Conservation (phyloP, 2,113 vertebrate species). For the Dicentrarchus labrax region DNA sequence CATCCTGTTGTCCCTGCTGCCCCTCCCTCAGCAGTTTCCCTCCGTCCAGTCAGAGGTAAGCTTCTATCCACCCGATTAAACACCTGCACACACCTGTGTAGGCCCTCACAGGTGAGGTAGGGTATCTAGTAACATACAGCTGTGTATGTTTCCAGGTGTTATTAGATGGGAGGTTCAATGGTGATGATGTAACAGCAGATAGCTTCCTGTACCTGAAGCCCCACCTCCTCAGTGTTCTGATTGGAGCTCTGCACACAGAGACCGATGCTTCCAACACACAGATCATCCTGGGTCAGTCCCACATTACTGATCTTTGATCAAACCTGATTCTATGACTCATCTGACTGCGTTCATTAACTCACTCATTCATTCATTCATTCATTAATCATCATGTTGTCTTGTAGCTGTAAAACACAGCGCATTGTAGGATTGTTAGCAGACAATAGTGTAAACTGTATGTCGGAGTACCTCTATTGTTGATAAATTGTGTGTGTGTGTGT, state of each 20-base stretch:
- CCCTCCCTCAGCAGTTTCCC: conserved; percentile 93
- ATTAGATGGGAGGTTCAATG: not conserved
- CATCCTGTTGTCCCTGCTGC: conserved; percentile 92
- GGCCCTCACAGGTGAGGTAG: not conserved
- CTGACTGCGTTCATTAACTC: no score
- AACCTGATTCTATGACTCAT: no score
- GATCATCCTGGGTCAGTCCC: conserved; percentile 90
- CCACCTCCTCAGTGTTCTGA: conserved; percentile 92
- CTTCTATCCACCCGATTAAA: conserved; percentile 54
- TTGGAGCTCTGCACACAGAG: conserved; percentile 94
- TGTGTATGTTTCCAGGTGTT: conserved; percentile 34
- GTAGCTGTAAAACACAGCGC: no score
- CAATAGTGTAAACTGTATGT: no score
- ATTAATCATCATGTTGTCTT: no score
- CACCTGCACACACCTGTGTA: conserved; percentile 41
- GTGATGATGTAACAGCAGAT: conserved; percentile 80
- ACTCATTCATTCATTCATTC: no score
- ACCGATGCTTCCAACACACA: conserved; percentile 93
- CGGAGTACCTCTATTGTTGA: no score
- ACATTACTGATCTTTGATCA: not conserved
- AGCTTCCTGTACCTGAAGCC: conserved; percentile 84
- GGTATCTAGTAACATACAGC: not conserved
- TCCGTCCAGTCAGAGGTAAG: conserved; percentile 91
- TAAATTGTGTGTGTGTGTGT: no score
- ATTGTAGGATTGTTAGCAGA: no score